Base-by-base conservation (phyloP, 2,113 vertebrate species). In the Mus pahari region DNA sequence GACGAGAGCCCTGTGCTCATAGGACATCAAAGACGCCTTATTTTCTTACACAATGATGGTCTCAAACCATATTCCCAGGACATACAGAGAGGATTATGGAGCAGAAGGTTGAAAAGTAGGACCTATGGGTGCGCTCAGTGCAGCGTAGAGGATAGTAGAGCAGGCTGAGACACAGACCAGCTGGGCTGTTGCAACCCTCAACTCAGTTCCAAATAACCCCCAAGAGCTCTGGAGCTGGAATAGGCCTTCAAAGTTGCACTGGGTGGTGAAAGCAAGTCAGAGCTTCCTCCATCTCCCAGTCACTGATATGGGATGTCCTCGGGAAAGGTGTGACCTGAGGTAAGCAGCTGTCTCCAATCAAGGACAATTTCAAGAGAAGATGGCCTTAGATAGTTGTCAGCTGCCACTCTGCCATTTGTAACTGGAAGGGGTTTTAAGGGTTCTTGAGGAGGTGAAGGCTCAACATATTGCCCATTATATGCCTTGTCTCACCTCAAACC, bases 121-220 rank as follows among this genome's bases (percentile, higher is more conserved):
- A 31, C 28, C 8, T 24, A 0, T 20, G 48, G 10, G 20, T 4
- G 68, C 7, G 8, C 17, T 24, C 16, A 14, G 0, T 14, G 33
- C 19, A 1, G 14, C 14, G 28, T 3, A 22, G n/a, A 81, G 55
- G 11, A 20, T 0, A n/a, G 7, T 14, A 13, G n/a, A 22, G 50
- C 26, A 0, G 39, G 19, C 42, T 7, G 17, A 31, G 71, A 33
- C 8, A 53, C 33, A 62, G 17, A 5, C 14, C n/a, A 9, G 3
- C 3, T 39, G 3, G 16, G n/a, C 6, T 36, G 11, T 5, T 13
- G 1, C 4, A 26, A 0, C 14, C 33, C 53, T 86, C 28, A 19
- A 7, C 75, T 55, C 13, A 0, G 5, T 66, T 31, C 5, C 62
- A 66, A 53, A 11, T 68, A 28, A 75, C 36, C n/a, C 42, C 2